Evolutionary conservation across 1,140 invertebrate genomes (phyloP), one percentile per base, ranked within the genome.

Genomic region (Babylonia areolata): DNA sequence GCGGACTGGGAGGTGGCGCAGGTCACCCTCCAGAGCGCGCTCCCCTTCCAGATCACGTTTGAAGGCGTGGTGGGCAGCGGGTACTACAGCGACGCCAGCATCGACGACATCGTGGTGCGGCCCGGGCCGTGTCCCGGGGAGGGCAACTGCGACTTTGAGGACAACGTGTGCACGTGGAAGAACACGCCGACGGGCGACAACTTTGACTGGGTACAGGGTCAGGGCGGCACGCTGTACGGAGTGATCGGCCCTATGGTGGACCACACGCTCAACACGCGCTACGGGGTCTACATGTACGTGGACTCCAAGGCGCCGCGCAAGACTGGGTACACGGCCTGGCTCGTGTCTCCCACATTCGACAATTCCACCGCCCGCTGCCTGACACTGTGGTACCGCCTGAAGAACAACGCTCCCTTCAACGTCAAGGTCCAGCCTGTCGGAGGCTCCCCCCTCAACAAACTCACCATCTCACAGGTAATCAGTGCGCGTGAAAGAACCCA

Each of bases 361-460:
- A 89, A 87, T 83, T 77, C 80, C 23, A 88, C 87, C 28, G 81
- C 85, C 15, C 86, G 90, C 91, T 94, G 94, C 87, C 77, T 94
- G 17, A 88, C 85, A 15, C 97, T 97, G 91, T 97, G 95, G 95
- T 96, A 95, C 90, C 96, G 97, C 90, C 97, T 97, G 97, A 97
- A 95, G 84, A 85, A 93, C 12, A 87, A 77, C 20, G 97, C 97
- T 91, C 97, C 95, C 95, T 96, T 95, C 90, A 96, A 97, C 90
- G 97, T 97, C 97, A 97, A 95, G 90, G 97, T 97, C 39, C 46
- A 54, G 78, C 40, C 78, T 11, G 46, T 35, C 20, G 78, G 46
- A 5, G 42, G 78, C 6, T 6, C 31, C 23, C 40, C 46, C n/a
- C 15, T 35, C 28, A 80, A 51, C 23, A 28, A 33, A n/a, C 33